A percentile compares a stretch with the other conserved stretches of the same genome.
Evolutionary conservation across 2,113 vertebrate genomes (phyloP).

Genomic region (Piaya cayana): DNA sequence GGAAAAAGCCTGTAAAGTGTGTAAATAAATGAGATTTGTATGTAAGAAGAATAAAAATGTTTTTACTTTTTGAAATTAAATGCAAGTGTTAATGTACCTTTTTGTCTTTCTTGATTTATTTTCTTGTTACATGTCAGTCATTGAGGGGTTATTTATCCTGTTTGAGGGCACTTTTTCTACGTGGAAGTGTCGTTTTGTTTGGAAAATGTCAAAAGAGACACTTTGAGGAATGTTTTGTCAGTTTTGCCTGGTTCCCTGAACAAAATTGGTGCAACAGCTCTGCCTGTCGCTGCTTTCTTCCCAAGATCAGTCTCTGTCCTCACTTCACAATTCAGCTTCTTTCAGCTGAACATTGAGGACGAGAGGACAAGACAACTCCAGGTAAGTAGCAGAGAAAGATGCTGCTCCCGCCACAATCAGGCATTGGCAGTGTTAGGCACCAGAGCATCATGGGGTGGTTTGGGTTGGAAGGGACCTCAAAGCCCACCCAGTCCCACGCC

Average conservation of each 20-base stretch:
- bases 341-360: neutral
- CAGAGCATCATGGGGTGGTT: too few species aligned
- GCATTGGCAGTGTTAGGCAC: neutral
- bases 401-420: rapidly evolving
- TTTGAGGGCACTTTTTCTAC: neutral
- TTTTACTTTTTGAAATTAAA: slow-evolving; percentile 77
- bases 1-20: slow-evolving; percentile 54
- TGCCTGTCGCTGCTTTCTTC: neutral
- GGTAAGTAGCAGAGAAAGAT: neutral
- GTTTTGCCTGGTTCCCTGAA: neutral
- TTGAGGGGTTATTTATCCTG: neutral
- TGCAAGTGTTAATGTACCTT: slow-evolving; percentile 36
- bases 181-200: neutral
- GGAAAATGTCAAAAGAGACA: neutral
- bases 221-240: neutral
- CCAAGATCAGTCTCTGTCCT: neutral
- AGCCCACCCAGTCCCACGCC: too few species aligned
- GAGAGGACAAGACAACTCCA: rapidly evolving
- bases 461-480: too few species aligned
- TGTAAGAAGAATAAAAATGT: slow-evolving; percentile 45
- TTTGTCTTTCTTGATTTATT: neutral
- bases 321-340: neutral
- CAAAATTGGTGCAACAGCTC: neutral
- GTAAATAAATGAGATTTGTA: slow-evolving; percentile 70
- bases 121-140: neutral